Evolutionary conservation across 1,140 invertebrate species (phyloP), one percentile per base, ranked within the genome.

Genomic region (Diabrotica undecimpunctata): DNA sequence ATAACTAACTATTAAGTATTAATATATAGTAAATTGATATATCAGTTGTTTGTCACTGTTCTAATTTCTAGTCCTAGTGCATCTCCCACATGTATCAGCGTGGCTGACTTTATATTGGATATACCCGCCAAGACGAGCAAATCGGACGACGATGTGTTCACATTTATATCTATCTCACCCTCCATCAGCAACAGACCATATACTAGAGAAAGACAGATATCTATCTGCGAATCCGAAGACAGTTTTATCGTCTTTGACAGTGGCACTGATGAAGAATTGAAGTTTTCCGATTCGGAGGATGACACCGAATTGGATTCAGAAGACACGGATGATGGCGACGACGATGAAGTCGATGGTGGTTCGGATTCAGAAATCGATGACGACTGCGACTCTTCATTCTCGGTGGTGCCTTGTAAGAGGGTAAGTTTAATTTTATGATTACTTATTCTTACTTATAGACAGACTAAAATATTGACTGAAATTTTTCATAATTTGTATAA

Each of bases 161-260:
- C 14, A 39, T 13, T 59, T 53, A 52, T 67, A 35, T 57, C 60
- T 8, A 11, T 62, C 5, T 41, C 60, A 36, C 55, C 41, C 9
- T 39, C 54, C 37, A 54, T 38, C 8, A 53, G 35, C 39, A 14
- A 9, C 6, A 25, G 7, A 13, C 6, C 25, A 1, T 25, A 8
- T 60, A 41, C 6, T 9, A 64, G 58, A 41, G 25, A 62, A 56
- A 59, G 69, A 51, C 57, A 62, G 57, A 14, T 64, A 8, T 75
- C 74, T 8, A 10, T 66, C 46, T 60, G 64, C 25, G 72, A 73
- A 50, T 71, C 69, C 46, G 74, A 75, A 54, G 74, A 75, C 52
- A 74, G 72, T 61, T 75, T 74, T 64, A 72, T 75, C 5, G 54
- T 74, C 25, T 75, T 75, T 64, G 70, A 70, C 5, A 41, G 54